These are phyloP conservation scores for Deroplatys truncata DNA, from an alignment of 2,888 invertebrate species.

Conservation along the genomic window DNA sequence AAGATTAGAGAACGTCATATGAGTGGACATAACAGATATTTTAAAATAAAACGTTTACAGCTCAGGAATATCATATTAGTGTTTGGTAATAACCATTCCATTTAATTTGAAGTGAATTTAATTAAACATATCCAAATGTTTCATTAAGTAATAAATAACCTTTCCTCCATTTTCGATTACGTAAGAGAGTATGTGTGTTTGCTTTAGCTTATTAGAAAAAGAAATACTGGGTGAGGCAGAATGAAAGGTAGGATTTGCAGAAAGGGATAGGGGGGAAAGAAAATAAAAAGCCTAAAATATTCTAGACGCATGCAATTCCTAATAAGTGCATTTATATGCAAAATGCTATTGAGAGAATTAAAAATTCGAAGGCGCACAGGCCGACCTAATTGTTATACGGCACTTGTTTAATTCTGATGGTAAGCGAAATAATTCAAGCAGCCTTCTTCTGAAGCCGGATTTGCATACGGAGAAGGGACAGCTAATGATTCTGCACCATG, in stretches of 20 bases:
- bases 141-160: too few species aligned
- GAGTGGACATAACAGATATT: too few species aligned
- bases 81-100: too few species aligned
- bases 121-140: too few species aligned
- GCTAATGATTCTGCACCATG: neutral
- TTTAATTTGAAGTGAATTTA: too few species aligned
- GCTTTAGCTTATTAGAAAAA: too few species aligned
- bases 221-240: too few species aligned
- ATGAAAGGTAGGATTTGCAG: neutral
- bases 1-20: too few species aligned
- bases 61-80: too few species aligned
- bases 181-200: too few species aligned
- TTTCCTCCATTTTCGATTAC: too few species aligned
- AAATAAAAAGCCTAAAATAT: neutral
- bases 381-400: neutral
- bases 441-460: neutral
- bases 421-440: neutral
- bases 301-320: neutral
- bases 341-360: neutral
- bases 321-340: neutral
- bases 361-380: neutral
- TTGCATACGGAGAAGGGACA: neutral
- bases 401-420: neutral
- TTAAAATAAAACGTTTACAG: too few species aligned
- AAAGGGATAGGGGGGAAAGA: neutral